Percentiles rank a stretch among this genome's conserved stretches.
Evolutionary conservation across 2,113 vertebrate species (phyloP).

Genomic region (Eclectus roratus): DNA sequence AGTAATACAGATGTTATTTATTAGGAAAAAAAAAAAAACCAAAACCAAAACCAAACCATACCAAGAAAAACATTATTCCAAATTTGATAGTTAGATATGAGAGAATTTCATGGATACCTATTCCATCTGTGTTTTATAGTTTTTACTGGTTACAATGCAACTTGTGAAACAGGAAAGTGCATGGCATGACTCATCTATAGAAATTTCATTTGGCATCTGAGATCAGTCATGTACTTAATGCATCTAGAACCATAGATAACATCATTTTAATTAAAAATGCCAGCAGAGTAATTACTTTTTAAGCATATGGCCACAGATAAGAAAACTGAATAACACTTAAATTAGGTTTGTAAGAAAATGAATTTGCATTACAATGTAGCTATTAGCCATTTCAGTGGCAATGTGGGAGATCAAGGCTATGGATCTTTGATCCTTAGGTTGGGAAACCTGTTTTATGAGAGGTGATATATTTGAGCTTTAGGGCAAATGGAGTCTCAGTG

Average conservation of each 20-base stretch:
- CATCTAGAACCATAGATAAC: conserved; percentile 61
- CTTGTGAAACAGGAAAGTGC: neutral
- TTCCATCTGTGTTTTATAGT: neutral
- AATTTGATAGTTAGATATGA: neutral
- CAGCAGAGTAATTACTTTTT: conserved; percentile 68
- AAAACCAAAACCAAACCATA: too few species aligned
- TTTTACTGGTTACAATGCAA: neutral
- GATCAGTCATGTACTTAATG: conserved; percentile 56
- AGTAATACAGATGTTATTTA: neutral
- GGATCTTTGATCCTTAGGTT: neutral
- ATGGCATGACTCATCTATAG: conserved; percentile 1
- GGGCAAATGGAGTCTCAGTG: neutral
- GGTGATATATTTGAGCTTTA: neutral
- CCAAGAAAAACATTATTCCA: neutral
- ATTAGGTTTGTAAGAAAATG: conserved; percentile 62
- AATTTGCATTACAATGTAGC: conserved; percentile 66
- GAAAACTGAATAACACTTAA: conserved; percentile 71
- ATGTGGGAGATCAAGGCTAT: conserved; percentile 23
- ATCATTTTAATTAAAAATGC: conserved; percentile 73
- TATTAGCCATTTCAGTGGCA: conserved; percentile 49
- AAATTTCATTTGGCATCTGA: conserved; percentile 50
- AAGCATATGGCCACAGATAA: conserved; percentile 65
- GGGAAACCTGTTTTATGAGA: neutral
- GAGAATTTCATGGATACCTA: neutral
- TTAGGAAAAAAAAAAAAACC: neutral